Evolutionary conservation across 2,113 vertebrate genomes (phyloP), one percentile per base, ranked within the genome.

Genomic region (Scopus umbretta): DNA sequence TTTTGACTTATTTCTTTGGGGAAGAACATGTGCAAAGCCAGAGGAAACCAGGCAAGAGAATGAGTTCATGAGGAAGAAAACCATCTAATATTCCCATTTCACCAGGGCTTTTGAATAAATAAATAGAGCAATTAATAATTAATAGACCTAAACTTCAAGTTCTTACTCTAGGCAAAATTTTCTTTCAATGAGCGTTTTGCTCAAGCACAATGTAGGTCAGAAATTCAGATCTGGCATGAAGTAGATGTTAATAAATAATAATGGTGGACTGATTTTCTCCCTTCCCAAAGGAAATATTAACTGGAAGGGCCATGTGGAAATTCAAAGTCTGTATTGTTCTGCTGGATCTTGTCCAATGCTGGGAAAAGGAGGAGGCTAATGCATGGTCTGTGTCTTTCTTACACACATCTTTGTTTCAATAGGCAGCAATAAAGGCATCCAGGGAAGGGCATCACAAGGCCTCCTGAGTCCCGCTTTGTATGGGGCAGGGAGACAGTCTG

Each of bases 91-190:
- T 76, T 96, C 96, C 96, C 96, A 83, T 93, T 93, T 95, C 92
- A 90, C 55, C 11, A 0, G 16, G 63, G 85, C 71, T 96, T 94
- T 93, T 96, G 40, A 96, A 97, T 97, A 97, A 97, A 93, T 96
- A 93, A 96, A 92, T 80, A 80, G 38, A 80, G 9, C 20, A 66
- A 80, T 96, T 95, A 95, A 96, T 95, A 93, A 95, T 96, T 95
- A 90, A 97, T 73, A 59, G 74, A 58, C 29, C 62, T 67, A 96
- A 97, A 96, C 66, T 83, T 80, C 17, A 94, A 90, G 59, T 86
- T 88, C 89, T 82, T 87, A 79, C 76, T 80, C 68, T 71, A 85
- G 74, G 81, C 80, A 80, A 84, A 85, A 91, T 82, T 94, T 73
- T 53, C 74, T 82, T 80, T 88, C 92, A 19, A 23, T 55, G 70